Evolutionary conservation across 2,113 vertebrate genomes (phyloP).

Genomic region (Apteryx owenii): DNA sequence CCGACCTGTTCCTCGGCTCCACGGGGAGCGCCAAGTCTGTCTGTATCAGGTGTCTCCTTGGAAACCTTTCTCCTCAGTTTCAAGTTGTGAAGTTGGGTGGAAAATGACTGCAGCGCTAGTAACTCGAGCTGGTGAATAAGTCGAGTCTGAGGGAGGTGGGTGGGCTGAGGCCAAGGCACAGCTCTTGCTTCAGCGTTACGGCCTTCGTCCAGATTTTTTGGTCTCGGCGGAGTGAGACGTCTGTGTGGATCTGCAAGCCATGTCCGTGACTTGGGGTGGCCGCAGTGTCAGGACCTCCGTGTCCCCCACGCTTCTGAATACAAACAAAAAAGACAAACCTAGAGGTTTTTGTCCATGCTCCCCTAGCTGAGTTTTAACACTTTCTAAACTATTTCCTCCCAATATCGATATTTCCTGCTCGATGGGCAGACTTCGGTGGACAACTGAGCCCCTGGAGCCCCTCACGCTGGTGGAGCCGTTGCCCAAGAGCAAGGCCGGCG

Average conservation of each 20-base stretch:
- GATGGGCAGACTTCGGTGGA: no score
- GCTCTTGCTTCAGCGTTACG: accelerated
- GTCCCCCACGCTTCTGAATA: no score
- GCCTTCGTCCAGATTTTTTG: accelerated
- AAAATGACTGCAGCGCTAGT: accelerated
- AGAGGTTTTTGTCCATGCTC: neutral
- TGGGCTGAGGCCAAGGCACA: accelerated
- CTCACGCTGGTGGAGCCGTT: no score
- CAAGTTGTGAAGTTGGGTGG: accelerated
- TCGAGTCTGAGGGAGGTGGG: neutral
- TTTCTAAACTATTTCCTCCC: no score
- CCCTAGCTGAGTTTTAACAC: neutral
- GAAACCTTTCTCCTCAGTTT: neutral
- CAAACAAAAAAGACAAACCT: neutral
- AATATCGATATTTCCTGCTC: no score
- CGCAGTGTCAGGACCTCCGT: no score
- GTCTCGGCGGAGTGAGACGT: accelerated
- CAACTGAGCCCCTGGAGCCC: no score
- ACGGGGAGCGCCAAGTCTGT: neutral
- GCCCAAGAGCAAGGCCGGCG: no score
- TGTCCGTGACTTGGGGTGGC: neutral
- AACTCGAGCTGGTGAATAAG: accelerated
- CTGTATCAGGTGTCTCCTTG: neutral
- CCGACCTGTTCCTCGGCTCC: neutral
- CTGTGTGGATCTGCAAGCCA: accelerated